These are phyloP conservation scores for Caenorhabditis wallacei DNA, from an alignment of 2,888 invertebrate genomes.

Conservation along the genomic window DNA sequence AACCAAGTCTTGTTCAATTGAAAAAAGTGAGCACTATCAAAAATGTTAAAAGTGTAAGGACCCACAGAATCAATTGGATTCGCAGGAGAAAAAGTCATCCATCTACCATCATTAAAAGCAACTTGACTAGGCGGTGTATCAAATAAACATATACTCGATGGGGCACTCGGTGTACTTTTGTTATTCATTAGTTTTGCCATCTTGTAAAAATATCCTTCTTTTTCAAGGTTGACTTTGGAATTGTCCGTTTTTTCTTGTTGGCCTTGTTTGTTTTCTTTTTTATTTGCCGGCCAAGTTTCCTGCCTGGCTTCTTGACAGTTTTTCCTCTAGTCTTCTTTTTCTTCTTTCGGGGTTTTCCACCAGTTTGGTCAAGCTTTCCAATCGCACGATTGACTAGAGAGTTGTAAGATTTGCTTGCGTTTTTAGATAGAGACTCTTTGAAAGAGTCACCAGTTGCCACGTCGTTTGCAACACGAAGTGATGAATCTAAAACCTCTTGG, in stretches of 20 bases:
- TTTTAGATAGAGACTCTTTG: slow-evolving; percentile 10
- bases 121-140: slow-evolving; percentile 22
- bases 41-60: slow-evolving; percentile 11
- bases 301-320: background rate
- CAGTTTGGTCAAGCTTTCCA: slow-evolving; percentile 17
- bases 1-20: slow-evolving; percentile 10
- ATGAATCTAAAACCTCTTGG: slow-evolving; percentile 18
- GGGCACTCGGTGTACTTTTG: slow-evolving; percentile 1
- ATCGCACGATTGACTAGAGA: slow-evolving; percentile 21
- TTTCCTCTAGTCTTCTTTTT: background rate
- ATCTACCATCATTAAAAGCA: slow-evolving; percentile 12
- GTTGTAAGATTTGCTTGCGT: slow-evolving; percentile 26
- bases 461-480: slow-evolving; percentile 40
- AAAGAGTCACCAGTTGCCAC: slow-evolving; percentile 30
- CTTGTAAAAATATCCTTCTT: slow-evolving; percentile 15
- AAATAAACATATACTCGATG: background rate
- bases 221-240: background rate
- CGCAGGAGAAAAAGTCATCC: slow-evolving; percentile 22
- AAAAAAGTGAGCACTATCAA: slow-evolving; percentile 23
- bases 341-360: background rate
- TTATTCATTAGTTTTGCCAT: slow-evolving; percentile 16
- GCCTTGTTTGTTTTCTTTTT: background rate
- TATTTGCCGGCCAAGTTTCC: too few species aligned
- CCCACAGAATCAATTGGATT: slow-evolving; percentile 10
- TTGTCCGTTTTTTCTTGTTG: background rate